Evolutionary conservation across 2,888 invertebrate genomes (phyloP), one percentile per base, ranked within the genome.

Genomic region (Andrena hattorfiana): DNA sequence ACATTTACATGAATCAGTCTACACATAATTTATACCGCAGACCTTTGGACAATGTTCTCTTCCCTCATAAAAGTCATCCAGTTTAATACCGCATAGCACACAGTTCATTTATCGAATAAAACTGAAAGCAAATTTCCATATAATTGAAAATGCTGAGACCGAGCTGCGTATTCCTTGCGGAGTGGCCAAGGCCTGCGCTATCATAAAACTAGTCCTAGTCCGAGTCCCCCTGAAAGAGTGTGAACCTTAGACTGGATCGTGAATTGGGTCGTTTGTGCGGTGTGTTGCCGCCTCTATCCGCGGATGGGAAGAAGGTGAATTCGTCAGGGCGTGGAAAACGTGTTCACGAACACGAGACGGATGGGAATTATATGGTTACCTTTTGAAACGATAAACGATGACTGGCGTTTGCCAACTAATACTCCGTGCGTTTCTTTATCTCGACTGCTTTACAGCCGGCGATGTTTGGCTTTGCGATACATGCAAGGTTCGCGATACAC

Each of bases 361-460:
- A 6, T 70, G 16, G 23, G 49, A 76, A 70, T 79, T 68, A 71
- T 79, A 13, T 80, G 77, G 54, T 73, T 63, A 56, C 42, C 68
- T 54, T n/a, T 74, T 23, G 30, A 66, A 62, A 75, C 62, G 60
- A 69, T 49, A 62, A 84, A 85, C 62, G 73, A 81, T 78, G 81
- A 85, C 85, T 83, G 68, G 77, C 79, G 35, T 20, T 82, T 85
- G 73, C 23, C 28, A 62, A 20, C 66, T 28, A 72, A 72, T 63
- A 67, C 60, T 28, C 49, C 60, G 48, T 69, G 77, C 79, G 80
- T 82, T 73, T 74, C 69, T 49, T 85, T 89, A 88, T 88, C 85
- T 89, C 73, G 79, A 87, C 68, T 85, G 83, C 49, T 89, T 88
- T 87, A 88, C 20, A 79, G 83, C 35, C 28, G 7, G n/a, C 13